phyloP scores from a whole-genome alignment of 1,140 invertebrate species.

The Phymastichus coffea region DNA sequence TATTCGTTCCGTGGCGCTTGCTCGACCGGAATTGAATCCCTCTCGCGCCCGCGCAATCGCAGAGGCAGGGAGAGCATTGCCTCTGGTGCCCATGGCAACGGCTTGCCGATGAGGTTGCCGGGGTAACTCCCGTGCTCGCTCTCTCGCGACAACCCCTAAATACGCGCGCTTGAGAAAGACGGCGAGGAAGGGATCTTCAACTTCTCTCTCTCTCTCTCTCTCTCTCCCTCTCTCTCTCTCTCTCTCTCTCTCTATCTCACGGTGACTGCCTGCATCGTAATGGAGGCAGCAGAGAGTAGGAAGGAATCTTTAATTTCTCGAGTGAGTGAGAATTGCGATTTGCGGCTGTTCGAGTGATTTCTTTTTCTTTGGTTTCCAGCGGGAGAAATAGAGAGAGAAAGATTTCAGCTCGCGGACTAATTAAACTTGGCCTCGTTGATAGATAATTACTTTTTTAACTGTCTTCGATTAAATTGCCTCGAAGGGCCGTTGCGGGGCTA shows the following conservation, averaged over 20 bases:
- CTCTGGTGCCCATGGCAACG: constrained; percentile 18
- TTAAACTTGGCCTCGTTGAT: too few relatives aligned
- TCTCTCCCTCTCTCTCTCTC: neutral
- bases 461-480: too few relatives aligned
- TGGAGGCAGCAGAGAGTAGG: neutral
- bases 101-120: constrained; percentile 10
- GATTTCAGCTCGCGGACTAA: too few relatives aligned
- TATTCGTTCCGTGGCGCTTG: constrained; percentile 8
- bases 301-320: constrained; percentile 9
- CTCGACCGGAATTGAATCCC: constrained; percentile 15
- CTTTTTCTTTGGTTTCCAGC: too few relatives aligned
- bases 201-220: neutral
- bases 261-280: neutral
- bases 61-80: too few relatives aligned
- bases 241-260: neutral
- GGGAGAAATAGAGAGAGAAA: too few relatives aligned
- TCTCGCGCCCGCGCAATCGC: neutral
- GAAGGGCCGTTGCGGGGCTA: too few relatives aligned
- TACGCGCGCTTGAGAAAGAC: constrained; percentile 1
- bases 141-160: constrained; percentile 4
- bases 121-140: constrained; percentile 5
- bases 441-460: too few relatives aligned
- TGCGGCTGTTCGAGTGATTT: constrained; percentile 11
- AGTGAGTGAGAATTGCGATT: constrained; percentile 14
- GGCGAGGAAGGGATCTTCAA: neutral